These are phyloP conservation scores for Drosophila mimica DNA, from an alignment of 2,888 invertebrate genomes.

Conservation along the genomic window DNA sequence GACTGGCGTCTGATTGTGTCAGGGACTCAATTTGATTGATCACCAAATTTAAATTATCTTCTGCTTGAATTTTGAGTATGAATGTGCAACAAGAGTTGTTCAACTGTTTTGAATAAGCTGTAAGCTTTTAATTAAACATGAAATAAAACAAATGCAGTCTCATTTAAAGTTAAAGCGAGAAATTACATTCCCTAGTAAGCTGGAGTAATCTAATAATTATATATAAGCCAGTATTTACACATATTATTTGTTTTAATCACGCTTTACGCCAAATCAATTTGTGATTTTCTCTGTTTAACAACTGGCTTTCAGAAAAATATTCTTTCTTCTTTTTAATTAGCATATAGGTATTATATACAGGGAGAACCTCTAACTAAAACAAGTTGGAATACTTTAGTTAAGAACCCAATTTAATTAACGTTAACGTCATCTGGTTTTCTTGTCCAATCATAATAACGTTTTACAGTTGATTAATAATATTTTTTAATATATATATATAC, in stretches of 20 bases:
- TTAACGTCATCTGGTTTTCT: too few species aligned
- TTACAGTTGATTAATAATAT: neutral
- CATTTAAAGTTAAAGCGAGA: neutral
- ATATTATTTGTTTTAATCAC: neutral
- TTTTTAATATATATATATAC: too few species aligned
- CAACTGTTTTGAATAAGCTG: neutral
- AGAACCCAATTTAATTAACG: too few species aligned
- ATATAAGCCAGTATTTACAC: too few species aligned
- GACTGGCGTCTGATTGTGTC: slow-evolving; percentile 38
- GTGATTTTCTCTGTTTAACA: neutral
- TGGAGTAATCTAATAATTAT: neutral
- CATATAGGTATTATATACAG: too few species aligned
- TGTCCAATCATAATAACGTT: neutral
- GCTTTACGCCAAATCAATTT: fast-evolving
- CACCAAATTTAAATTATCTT: slow-evolving; percentile 43
- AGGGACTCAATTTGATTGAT: slow-evolving; percentile 45
- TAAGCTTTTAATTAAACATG: neutral
- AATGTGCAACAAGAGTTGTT: neutral
- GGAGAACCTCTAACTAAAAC: neutral
- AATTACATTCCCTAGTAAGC: neutral
- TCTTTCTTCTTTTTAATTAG: too few species aligned
- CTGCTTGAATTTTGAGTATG: neutral
- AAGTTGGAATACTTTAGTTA: neutral
- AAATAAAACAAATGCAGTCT: neutral
- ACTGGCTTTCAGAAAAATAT: too few species aligned